phyloP scores from a whole-genome alignment of 1,140 invertebrate species.

The Mizuhopecten yessoensis region DNA sequence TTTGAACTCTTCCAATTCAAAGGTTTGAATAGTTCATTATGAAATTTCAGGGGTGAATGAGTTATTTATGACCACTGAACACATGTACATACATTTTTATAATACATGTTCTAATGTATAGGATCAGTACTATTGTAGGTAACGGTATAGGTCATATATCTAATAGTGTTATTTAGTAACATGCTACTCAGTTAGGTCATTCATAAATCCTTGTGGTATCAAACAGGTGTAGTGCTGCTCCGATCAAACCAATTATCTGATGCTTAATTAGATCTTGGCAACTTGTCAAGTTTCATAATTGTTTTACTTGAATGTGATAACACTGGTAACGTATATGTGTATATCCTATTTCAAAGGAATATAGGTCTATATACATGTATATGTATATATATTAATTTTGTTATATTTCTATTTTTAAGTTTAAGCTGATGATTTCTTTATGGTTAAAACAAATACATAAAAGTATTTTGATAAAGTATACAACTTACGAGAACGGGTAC shows the following conservation, averaged over 20 bases:
- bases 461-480: no score
- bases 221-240: conserved; percentile 6
- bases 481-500: no score
- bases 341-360: not conserved
- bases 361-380: not conserved
- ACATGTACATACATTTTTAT: no score
- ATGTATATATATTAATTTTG: not conserved
- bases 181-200: not conserved
- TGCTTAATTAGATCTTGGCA: conserved; percentile 33
- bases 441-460: not conserved
- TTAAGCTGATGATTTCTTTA: not conserved
- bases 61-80: no score
- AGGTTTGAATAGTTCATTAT: no score
- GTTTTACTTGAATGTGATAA: not conserved
- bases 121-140: no score
- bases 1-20: no score
- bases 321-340: not conserved
- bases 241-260: not conserved
- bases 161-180: not conserved
- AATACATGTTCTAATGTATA: no score
- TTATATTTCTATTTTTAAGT: not conserved
- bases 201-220: not conserved
- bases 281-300: not conserved
- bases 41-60: no score
- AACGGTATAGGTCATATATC: no score